These are phyloP conservation scores for Polymixis flavicincta DNA, from an alignment of 2,888 invertebrate genomes.

Conservation along the genomic window DNA sequence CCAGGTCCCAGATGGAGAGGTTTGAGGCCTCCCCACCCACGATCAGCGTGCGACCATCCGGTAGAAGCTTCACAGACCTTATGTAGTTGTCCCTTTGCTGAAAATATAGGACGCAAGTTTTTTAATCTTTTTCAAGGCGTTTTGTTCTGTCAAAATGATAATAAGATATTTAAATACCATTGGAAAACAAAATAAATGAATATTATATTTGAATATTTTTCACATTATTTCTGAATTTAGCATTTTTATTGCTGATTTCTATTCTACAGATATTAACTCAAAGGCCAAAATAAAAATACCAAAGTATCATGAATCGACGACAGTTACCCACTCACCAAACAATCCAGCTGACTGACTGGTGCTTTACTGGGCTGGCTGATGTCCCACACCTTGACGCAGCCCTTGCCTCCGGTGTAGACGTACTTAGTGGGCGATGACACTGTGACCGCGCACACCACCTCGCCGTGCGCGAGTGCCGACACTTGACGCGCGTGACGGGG, in stretches of 20 bases:
- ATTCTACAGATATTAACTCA: conserved; percentile 10
- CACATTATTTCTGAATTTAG: conserved; percentile 48
- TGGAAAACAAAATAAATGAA: conserved; percentile 17
- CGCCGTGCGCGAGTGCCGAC: conserved; percentile 98
- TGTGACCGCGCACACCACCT: conserved; percentile 99
- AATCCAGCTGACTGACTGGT: conserved; percentile 97
- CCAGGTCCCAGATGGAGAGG: conserved; percentile 98
- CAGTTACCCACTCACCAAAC: conserved; percentile 93
- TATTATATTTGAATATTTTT: conserved; percentile 28
- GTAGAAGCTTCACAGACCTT: conserved; percentile 97
- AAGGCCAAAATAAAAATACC: conserved; percentile 57
- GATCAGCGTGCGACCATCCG: conserved; percentile 97
- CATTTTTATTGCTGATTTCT: conserved; percentile 16
- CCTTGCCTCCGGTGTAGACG: conserved; percentile 98
- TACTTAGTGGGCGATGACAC: conserved; percentile 98
- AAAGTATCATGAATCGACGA: conserved; percentile 74
- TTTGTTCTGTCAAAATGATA: conserved; percentile 26
- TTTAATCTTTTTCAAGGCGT: conserved; percentile 16
- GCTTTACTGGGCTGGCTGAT: conserved; percentile 97
- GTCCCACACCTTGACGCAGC: conserved; percentile 99
- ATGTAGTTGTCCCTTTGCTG: conserved; percentile 98
- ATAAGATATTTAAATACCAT: conserved; percentile 9
- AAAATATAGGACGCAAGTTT: conserved; percentile 32
- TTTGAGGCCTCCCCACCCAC: conserved; percentile 99
- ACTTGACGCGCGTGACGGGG: conserved; percentile 98